Base-by-base conservation (phyloP, 2,113 vertebrate species). In the Rhinichthys klamathensis region DNA sequence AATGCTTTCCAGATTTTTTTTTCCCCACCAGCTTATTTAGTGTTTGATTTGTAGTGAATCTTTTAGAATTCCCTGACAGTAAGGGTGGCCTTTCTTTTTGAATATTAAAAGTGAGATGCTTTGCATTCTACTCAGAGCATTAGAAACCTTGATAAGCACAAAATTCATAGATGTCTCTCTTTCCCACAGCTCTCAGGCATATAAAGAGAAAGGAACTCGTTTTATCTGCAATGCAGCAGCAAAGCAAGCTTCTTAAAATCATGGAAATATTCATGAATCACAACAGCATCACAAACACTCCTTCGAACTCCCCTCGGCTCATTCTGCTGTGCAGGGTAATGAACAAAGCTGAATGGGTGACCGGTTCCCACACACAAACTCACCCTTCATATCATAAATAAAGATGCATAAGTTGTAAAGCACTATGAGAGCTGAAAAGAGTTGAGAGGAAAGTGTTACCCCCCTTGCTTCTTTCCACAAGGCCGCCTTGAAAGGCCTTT, bases 141-240 rank as follows among this genome's bases (percentile, higher is more conserved):
- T 84, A 82, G 82, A 82, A 80, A 75, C 44, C 51, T 51, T 41
- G 60, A 85, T 80, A 85, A 72, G 74, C 60, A 56, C 58, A 41
- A 16, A 41, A 49, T 61, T 85, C 72, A 83, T 38, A 60, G n/a
- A 69, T 81, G 44, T 86, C 30, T 77, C 54, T 63, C 60, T 25
- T 67, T 56, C 46, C 58, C 41, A 1, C 65, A 51, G 63, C 83
- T 69, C 58, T 49, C 83, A 58, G 54, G 61, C 80, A 58, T 83
- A 15, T 60, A 38, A 63, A 54, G 81, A 18, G 44, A 35, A 56
- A 82, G 23, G 13, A n/a, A 77, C 74, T 81, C 1, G 10, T 58
- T 80, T 85, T 84, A 85, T 90, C 89, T 86, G 86, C 89, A 91
- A 9, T 88, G 86, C 86, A 87, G 84, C 83, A 85, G 81, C 80